Evolutionary conservation across 2,797 vertebrate species (phyloP).

Genomic region (Esox lucius): DNA sequence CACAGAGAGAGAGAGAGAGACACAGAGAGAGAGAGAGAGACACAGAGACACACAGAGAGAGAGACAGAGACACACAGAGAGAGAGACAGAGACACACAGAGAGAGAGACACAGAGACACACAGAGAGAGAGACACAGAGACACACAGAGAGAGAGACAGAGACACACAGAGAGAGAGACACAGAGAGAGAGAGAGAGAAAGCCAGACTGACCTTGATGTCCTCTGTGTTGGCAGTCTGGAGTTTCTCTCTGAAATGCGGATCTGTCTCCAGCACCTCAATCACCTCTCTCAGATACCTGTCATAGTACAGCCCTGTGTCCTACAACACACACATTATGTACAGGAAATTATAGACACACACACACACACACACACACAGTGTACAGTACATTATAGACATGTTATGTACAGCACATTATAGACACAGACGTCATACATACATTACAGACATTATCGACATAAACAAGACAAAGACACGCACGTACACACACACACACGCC

Average conservation of each 20-base stretch:
- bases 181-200: not conserved
- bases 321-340: constrained; percentile 41
- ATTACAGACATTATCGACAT: too few species aligned
- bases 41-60: not conserved
- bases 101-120: too few species aligned
- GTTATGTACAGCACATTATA: too few species aligned
- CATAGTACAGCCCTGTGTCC: constrained; percentile 92
- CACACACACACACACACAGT: constrained; percentile 1
- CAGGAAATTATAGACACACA: not conserved
- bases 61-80: too few species aligned
- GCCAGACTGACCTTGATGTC: constrained; percentile 84
- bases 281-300: constrained; percentile 88
- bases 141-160: not conserved
- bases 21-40: not conserved
- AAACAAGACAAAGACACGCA: not conserved
- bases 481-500: not conserved
- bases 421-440: too few species aligned
- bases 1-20: not conserved
- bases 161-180: too few species aligned
- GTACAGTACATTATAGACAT: not conserved
- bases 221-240: constrained; percentile 87
- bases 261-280: constrained; percentile 92
- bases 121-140: too few species aligned
- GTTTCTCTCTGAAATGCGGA: constrained; percentile 89
- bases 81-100: not conserved